Conservation (phyloP, 2,113 vertebrate species). For the Mesitornis unicolor region DNA sequence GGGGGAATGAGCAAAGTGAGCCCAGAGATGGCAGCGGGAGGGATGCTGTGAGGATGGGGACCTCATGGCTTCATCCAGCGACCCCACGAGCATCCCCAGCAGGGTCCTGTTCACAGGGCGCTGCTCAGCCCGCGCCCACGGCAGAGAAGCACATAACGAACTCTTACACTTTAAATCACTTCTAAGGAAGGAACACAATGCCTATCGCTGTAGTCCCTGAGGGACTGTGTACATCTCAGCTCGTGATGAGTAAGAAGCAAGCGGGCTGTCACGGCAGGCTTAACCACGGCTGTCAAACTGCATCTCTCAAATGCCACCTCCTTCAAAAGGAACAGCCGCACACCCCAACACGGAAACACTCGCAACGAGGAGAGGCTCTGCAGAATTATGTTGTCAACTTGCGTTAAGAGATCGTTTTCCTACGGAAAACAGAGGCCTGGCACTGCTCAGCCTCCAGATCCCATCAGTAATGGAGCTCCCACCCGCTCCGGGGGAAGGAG, state of each 20-base stretch:
- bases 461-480: background rate
- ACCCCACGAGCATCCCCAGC: background rate
- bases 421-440: background rate
- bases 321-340: background rate
- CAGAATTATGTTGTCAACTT: background rate
- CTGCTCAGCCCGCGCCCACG: background rate
- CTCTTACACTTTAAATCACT: background rate
- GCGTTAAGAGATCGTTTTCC: background rate
- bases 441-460: background rate
- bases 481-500: background rate
- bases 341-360: background rate
- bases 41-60: background rate
- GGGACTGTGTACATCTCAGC: background rate
- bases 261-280: constrained; percentile 10
- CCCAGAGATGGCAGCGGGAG: accelerated
- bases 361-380: background rate
- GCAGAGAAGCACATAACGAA: background rate
- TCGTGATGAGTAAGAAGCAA: background rate
- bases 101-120: accelerated
- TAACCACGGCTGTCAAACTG: constrained; percentile 26
- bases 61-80: background rate
- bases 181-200: background rate
- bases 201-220: background rate
- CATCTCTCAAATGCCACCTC: constrained; percentile 25
- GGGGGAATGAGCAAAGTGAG: accelerated